Conservation (phyloP, 2,113 vertebrate species). For the Nasalis larvatus region DNA sequence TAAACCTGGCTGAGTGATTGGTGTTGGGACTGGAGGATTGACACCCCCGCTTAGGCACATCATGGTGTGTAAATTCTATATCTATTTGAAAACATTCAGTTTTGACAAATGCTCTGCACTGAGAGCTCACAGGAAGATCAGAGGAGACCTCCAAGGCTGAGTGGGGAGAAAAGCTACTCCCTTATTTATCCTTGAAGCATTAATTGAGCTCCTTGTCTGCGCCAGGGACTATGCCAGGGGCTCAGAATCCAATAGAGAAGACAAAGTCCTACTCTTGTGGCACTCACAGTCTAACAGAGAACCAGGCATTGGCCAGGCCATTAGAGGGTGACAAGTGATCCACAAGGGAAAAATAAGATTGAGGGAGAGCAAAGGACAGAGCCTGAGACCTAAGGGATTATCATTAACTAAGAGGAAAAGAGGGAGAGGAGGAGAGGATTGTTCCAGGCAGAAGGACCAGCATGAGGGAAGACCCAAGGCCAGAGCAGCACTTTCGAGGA, state of each 20-base stretch:
- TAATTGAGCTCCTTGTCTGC: neutral
- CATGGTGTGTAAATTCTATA: neutral
- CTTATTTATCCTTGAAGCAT: neutral
- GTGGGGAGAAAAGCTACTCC: neutral
- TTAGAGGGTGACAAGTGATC: neutral
- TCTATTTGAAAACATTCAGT: neutral
- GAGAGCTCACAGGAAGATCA: neutral
- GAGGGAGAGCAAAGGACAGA: neutral
- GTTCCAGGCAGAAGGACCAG: neutral
- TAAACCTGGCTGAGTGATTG: neutral
- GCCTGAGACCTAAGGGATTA: neutral
- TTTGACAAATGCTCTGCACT: neutral
- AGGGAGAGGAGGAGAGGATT: neutral
- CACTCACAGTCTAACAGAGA: neutral
- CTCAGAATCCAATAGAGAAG: neutral
- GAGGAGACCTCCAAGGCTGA: neutral
- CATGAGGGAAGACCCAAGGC: neutral
- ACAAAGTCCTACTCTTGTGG: neutral
- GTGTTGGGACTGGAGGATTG: neutral
- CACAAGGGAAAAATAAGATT: neutral
- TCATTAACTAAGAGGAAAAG: neutral
- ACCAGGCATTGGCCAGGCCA: neutral
- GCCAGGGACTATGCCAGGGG: neutral
- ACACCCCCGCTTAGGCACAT: neutral
- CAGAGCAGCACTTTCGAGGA: neutral